Conservation (phyloP, 2,888 invertebrate species). For the Mythimna albipuncta region DNA sequence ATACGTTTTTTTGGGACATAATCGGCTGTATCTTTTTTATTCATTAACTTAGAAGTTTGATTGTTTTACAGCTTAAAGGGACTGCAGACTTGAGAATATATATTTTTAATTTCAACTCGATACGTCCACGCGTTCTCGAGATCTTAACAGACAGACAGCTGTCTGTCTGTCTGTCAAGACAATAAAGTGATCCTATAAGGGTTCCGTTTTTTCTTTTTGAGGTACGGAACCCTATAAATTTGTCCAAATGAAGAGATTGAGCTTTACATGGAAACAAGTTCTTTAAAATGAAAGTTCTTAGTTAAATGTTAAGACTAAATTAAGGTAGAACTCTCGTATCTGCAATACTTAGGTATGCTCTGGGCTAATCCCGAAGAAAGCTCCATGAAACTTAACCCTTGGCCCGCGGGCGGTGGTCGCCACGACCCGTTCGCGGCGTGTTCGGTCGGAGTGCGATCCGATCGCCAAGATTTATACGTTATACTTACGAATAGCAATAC, state of each 20-base stretch:
- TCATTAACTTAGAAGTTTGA: no score
- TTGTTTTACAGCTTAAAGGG: no score
- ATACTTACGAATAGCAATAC: constrained; percentile 56
- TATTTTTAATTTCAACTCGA: no score
- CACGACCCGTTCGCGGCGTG: constrained; percentile 40
- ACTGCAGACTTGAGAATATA: no score
- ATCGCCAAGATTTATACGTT: constrained; percentile 64
- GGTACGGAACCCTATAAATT: no score
- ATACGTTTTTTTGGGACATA: no score
- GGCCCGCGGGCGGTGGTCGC: constrained; percentile 50
- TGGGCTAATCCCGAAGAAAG: constrained; percentile 54
- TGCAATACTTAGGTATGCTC: constrained; percentile 37
- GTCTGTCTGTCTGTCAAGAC: no score
- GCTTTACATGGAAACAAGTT: neutral
- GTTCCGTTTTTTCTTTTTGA: no score
- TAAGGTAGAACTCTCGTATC: constrained; percentile 21
- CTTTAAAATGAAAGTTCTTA: neutral
- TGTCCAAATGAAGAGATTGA: neutral
- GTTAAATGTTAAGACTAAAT: constrained; percentile 1
- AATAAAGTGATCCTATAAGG: no score
- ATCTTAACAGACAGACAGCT: no score
- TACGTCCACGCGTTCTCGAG: no score
- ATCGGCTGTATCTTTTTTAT: no score
- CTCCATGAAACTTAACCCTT: constrained; percentile 52
- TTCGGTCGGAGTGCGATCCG: constrained; percentile 45